These are phyloP conservation scores for Sebastes reedi DNA, from an alignment of 2,797 vertebrate species.

Conservation along the genomic window DNA sequence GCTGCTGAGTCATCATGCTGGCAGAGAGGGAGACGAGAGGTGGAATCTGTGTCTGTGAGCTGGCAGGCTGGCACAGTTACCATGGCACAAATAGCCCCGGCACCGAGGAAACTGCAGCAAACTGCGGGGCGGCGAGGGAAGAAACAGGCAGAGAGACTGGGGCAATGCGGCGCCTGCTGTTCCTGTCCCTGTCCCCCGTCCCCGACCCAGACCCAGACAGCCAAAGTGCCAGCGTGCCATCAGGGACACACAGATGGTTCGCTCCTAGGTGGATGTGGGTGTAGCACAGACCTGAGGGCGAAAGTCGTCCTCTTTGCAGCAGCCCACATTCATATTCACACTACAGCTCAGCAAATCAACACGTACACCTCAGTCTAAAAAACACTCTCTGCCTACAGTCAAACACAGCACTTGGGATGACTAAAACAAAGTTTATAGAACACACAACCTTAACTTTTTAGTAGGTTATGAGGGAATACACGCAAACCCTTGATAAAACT, in stretches of 20 bases:
- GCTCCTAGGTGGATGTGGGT: conserved; percentile 75
- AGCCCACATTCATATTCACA: conserved; percentile 65
- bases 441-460: conserved; percentile 1
- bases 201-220: conserved; percentile 61
- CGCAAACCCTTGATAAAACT: neutral
- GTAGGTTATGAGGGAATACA: neutral
- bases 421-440: conserved; percentile 21
- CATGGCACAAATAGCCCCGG: conserved; percentile 74
- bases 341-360: conserved; percentile 58
- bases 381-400: conserved; percentile 43
- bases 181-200: conserved; percentile 41
- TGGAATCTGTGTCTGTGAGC: conserved; percentile 77
- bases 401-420: conserved; percentile 39
- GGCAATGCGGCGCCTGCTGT: conserved; percentile 56
- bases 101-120: conserved; percentile 67
- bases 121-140: conserved; percentile 52
- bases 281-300: conserved; percentile 72
- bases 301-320: conserved; percentile 63
- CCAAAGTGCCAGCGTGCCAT: conserved; percentile 65
- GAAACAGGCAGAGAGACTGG: conserved; percentile 54
- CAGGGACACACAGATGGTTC: conserved; percentile 74
- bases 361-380: conserved; percentile 48
- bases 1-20: conserved; percentile 77
- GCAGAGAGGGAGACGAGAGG: conserved; percentile 71
- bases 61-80: conserved; percentile 80